Evolutionary conservation across 2,797 vertebrate genomes (phyloP), one percentile per base, ranked within the genome.

Genomic region (Brachyrhaphis roseni): DNA sequence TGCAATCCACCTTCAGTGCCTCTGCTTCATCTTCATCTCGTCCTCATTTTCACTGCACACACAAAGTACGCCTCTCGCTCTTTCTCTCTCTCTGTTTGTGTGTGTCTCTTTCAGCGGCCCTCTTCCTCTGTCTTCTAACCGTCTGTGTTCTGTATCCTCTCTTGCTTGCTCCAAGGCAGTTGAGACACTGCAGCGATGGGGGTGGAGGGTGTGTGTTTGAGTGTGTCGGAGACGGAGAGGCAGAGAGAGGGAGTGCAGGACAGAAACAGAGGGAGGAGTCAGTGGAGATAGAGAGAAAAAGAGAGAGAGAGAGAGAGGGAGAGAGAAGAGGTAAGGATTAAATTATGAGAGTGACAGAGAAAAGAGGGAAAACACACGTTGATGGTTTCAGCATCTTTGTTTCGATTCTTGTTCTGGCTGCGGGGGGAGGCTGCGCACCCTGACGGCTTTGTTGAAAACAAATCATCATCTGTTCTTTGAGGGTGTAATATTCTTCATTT

Each of bases 181-280:
- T 94, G 94, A 96, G 95, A 96, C 94, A 95, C 95, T 96, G 95
- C 95, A 96, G 96, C 94, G 93, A 94, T 95, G 95, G 95, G 95
- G 95, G 96, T 93, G 94, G 95, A 95, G 95, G 94, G 94, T 89
- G 94, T 89, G 92, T 90, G 91, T 90, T 90, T 86, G 92, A 86
- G 91, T 92, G 93, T 92, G 93, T 93, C 88, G 92, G 91, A 91
- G 90, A 91, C 90, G 85, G 91, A 88, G 90, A 91, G 87, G 88
- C 90, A 87, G 92, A 81, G 90, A 88, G 92, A 91, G 91, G 88
- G 89, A 91, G 94, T 87, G 89, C 89, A 89, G 90, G 88, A 84
- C 86, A 92, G 90, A 93, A 90, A 93, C 77, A 79, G 90, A 95
- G 92, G 92, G 93, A 95, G 93, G 93, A 95, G 94, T 91, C 93